These are phyloP conservation scores for Conistra vaccinii DNA, from an alignment of 2,888 invertebrate genomes.

Conservation along the genomic window DNA sequence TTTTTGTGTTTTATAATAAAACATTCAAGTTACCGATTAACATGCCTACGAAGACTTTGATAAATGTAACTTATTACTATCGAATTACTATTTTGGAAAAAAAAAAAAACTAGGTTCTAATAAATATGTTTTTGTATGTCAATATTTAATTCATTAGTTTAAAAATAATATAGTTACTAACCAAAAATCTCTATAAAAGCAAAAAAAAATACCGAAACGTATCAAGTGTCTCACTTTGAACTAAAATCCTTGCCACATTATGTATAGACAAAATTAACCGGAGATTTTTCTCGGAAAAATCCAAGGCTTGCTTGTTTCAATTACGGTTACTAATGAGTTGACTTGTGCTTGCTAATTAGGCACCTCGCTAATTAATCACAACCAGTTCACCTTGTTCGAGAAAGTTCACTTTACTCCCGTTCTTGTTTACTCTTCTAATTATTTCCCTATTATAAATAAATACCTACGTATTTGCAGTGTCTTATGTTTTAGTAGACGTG, in stretches of 20 bases:
- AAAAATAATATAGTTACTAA: background rate
- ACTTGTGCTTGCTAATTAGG: constrained; percentile 88
- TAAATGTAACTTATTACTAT: background rate
- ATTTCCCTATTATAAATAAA: constrained; percentile 69
- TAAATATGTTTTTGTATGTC: background rate
- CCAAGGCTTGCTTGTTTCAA: constrained; percentile 83
- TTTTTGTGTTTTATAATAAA: background rate
- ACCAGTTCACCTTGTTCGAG: constrained; percentile 81
- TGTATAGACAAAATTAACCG: constrained; percentile 76
- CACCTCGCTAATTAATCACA: constrained; percentile 87
- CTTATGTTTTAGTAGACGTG: constrained; percentile 17
- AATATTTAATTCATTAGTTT: background rate
- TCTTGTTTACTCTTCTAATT: constrained; percentile 78
- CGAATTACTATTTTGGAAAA: too few relatives aligned
- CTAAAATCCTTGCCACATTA: constrained; percentile 47
- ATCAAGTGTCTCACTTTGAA: constrained; percentile 45
- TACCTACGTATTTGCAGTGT: constrained; percentile 53
- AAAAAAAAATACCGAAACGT: constrained; percentile 2
- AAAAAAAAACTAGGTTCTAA: background rate
- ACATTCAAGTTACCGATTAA: too few relatives aligned
- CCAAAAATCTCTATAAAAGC: background rate
- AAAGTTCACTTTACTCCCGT: constrained; percentile 79
- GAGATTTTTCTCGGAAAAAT: constrained; percentile 84
- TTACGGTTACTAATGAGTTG: constrained; percentile 88
- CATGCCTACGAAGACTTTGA: background rate